Percentiles rank a stretch among this genome's conserved stretches.
Evolutionary conservation across 2,797 vertebrate species (phyloP).

Genomic region (Chaunax sp.): DNA sequence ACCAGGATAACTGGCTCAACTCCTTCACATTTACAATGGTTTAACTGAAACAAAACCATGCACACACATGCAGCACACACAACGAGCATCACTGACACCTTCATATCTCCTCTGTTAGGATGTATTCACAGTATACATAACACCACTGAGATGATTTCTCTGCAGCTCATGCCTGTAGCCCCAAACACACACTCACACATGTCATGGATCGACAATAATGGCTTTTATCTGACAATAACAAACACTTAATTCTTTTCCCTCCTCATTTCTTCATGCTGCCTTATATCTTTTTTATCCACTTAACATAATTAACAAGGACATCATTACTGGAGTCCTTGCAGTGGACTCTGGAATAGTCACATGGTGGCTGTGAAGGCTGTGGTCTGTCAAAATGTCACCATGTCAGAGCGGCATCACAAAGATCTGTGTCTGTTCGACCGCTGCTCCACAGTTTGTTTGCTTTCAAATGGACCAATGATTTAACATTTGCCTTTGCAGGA

Average conservation of each 20-base stretch:
- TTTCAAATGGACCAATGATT: slow-evolving; percentile 25
- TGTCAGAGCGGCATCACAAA: slow-evolving; percentile 34
- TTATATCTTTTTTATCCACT: slow-evolving; percentile 8
- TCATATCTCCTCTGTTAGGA: too few relatives aligned
- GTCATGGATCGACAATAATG: slow-evolving; percentile 15
- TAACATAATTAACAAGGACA: slow-evolving; percentile 43
- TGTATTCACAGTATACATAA: too few relatives aligned
- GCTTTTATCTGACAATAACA: slow-evolving; percentile 22
- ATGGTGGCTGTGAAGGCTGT: slow-evolving; percentile 1
- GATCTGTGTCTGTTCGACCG: slow-evolving; percentile 29
- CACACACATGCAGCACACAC: too few relatives aligned
- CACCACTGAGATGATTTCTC: too few relatives aligned
- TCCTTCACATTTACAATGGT: too few relatives aligned
- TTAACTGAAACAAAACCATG: too few relatives aligned
- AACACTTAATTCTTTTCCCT: slow-evolving; percentile 12
- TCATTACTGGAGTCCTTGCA: slow-evolving; percentile 24
- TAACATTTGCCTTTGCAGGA: slow-evolving; percentile 37
- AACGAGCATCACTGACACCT: too few relatives aligned
- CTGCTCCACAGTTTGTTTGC: slow-evolving; percentile 29
- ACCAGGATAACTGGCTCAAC: too few relatives aligned
- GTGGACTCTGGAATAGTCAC: slow-evolving; percentile 30
- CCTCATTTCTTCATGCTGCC: slow-evolving; percentile 8
- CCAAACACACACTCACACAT: not conserved
- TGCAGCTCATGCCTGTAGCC: not conserved
- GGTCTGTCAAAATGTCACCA: slow-evolving; percentile 39